Conservation (phyloP, 2,797 vertebrate genomes). For the Propithecus perrieri region DNA sequence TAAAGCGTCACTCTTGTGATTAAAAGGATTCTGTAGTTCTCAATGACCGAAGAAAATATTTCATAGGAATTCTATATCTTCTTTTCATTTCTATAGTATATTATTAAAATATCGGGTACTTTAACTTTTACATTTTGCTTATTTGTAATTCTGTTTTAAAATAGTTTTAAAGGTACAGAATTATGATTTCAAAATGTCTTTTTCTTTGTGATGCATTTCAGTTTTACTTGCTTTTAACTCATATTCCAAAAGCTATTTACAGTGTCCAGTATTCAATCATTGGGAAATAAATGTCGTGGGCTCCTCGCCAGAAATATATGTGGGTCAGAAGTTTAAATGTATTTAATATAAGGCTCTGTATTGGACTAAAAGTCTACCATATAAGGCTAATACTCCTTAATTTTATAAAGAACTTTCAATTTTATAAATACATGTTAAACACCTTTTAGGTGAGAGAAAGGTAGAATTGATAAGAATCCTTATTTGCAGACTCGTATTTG, state of each 20-base stretch:
- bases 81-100: background rate
- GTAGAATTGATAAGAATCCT: background rate
- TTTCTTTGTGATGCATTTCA: background rate
- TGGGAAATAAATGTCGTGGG: background rate
- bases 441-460: background rate
- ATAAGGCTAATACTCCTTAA: background rate
- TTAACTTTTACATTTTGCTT: background rate
- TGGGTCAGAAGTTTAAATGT: background rate
- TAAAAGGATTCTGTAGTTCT: background rate
- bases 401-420: conserved; percentile 10
- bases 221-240: background rate
- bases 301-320: background rate
- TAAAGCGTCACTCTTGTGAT: background rate
- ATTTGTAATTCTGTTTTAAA: conserved; percentile 6
- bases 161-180: background rate
- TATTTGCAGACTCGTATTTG: background rate
- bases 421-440: background rate
- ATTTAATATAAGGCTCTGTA: background rate
- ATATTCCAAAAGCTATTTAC: background rate
- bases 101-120: background rate
- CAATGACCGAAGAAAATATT: conserved; percentile 1
- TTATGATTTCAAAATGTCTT: background rate
- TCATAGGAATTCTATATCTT: conserved; percentile 22
- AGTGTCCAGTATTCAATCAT: background rate
- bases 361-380: background rate